phyloP scores from a whole-genome alignment of 2,797 vertebrate genomes.

The Squalus acanthias region DNA sequence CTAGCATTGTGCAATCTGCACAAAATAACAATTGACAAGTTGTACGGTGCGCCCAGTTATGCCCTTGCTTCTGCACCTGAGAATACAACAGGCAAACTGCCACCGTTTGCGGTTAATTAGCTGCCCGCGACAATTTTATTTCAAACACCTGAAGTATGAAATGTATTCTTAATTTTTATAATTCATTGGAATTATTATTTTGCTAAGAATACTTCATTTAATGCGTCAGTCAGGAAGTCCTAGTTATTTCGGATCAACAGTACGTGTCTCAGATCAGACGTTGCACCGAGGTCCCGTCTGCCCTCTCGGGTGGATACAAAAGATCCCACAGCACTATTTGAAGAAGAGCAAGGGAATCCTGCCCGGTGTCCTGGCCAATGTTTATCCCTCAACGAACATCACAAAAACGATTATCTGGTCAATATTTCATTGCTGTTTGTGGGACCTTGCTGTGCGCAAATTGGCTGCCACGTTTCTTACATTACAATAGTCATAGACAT shows the following conservation, averaged over 20 bases:
- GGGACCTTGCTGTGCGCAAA: not conserved
- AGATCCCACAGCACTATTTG: not conserved
- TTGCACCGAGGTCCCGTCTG: too few species aligned
- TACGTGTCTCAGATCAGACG: not conserved
- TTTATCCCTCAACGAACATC: not conserved
- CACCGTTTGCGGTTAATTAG: not conserved
- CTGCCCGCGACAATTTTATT: not conserved
- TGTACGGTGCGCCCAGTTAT: not conserved
- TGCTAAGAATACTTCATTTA: not conserved
- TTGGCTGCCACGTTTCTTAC: not conserved
- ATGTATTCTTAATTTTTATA: not conserved
- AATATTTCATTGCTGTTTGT: not conserved
- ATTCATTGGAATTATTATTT: not conserved
- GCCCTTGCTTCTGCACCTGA: not conserved
- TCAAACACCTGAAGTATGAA: not conserved
- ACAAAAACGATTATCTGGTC: not conserved
- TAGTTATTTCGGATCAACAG: not conserved
- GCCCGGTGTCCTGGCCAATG: not conserved
- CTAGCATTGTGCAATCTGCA: not conserved
- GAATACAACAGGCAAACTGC: not conserved
- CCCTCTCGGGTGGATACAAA: not conserved
- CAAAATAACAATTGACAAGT: not conserved
- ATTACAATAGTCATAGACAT: not conserved
- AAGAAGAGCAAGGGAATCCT: not conserved
- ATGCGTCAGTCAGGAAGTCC: not conserved